phyloP scores from a whole-genome alignment of 2,797 vertebrate genomes.

The Argentina silus region DNA sequence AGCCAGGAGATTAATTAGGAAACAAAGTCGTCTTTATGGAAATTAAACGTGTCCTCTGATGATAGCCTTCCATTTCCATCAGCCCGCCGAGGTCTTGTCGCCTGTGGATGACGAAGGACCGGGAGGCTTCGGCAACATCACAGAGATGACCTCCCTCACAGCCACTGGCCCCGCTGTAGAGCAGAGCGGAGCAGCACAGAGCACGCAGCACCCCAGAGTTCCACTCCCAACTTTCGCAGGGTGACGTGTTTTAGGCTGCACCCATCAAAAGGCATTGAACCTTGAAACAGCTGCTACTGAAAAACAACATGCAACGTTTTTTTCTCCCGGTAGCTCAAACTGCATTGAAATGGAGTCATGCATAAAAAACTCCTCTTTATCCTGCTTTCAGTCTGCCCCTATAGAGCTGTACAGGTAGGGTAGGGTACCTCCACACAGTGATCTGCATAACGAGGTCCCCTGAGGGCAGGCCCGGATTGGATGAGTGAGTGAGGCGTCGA shows the following conservation, averaged over 20 bases:
- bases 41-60: slow-evolving; percentile 77
- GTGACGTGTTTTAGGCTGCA: slow-evolving; percentile 57
- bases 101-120: slow-evolving; percentile 58
- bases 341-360: slow-evolving; percentile 28
- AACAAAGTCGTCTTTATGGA: slow-evolving; percentile 80
- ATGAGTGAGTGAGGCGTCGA: slow-evolving; percentile 40
- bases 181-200: slow-evolving; percentile 17
- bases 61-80: slow-evolving; percentile 65
- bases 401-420: slow-evolving; percentile 21
- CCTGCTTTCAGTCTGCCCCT: slow-evolving; percentile 32
- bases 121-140: slow-evolving; percentile 63
- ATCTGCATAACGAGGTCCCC: slow-evolving; percentile 51
- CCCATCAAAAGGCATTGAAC: slow-evolving; percentile 58
- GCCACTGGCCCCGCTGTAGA: slow-evolving; percentile 25
- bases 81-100: slow-evolving; percentile 53
- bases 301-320: slow-evolving; percentile 49
- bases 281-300: slow-evolving; percentile 55
- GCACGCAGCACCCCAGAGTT: slow-evolving; percentile 35
- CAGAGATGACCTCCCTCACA: slow-evolving; percentile 42
- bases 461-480: slow-evolving; percentile 40
- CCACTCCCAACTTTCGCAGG: slow-evolving; percentile 54
- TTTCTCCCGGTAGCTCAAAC: slow-evolving; percentile 26
- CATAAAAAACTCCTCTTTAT: slow-evolving; percentile 43
- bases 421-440: slow-evolving; percentile 26
- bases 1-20: slow-evolving; percentile 80